These are phyloP conservation scores for Premnoplex brunnescens DNA, from an alignment of 2,797 vertebrate species.

Conservation along the genomic window DNA sequence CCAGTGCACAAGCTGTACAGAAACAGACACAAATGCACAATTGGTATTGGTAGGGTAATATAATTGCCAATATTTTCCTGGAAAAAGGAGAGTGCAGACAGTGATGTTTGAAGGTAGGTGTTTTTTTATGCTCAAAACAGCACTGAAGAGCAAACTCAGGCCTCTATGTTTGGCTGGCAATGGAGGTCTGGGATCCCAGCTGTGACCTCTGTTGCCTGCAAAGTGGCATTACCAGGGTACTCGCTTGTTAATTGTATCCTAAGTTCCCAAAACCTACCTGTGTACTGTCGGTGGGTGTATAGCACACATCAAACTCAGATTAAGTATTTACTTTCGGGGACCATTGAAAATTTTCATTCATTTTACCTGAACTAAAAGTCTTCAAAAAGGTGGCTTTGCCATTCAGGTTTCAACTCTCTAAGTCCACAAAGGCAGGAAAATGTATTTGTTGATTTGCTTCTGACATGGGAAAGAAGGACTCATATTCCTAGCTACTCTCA, in stretches of 20 bases:
- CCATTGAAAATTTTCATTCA: background rate
- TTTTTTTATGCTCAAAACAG: background rate
- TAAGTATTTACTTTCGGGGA: background rate
- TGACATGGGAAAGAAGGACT: background rate
- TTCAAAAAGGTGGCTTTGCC: background rate
- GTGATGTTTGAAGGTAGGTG: slow-evolving; percentile 19
- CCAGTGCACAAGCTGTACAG: slow-evolving; percentile 49
- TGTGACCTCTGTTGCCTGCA: background rate
- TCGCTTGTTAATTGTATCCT: background rate
- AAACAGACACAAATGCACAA: slow-evolving; percentile 52
- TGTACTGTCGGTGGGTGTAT: background rate
- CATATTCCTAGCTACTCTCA: background rate
- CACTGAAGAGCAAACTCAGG: slow-evolving; percentile 12
- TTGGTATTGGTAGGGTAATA: slow-evolving; percentile 54
- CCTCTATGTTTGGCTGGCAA: background rate
- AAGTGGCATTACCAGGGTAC: background rate
- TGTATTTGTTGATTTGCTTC: background rate
- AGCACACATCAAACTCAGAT: background rate
- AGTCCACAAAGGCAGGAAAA: background rate
- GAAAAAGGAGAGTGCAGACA: slow-evolving; percentile 52
- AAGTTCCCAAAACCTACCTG: background rate
- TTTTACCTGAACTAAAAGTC: background rate
- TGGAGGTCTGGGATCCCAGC: background rate
- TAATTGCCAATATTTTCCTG: slow-evolving; percentile 46
- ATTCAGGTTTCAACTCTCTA: background rate